Evolutionary conservation across 2,113 vertebrate species (phyloP), one percentile per base, ranked within the genome.

Genomic region (Leuciscus idus): DNA sequence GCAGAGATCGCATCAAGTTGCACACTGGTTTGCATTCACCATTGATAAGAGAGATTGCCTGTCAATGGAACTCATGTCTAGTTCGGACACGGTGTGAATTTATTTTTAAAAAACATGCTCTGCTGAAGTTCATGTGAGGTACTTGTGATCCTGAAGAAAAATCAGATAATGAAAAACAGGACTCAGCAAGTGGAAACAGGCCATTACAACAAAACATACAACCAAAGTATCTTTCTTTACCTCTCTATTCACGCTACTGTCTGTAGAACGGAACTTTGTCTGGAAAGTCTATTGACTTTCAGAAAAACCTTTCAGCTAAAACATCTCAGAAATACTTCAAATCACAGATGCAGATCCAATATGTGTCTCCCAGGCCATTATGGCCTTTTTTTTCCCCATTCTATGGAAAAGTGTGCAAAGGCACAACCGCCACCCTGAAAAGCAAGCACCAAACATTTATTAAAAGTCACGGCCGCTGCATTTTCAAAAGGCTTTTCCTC

Each of bases 401-500:
- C 73, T 75, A 50, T 2, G 28, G 46, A 50, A 75, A 75, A 75
- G 23, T 50, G 13, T 3, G 12, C n/a, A 17, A 73, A 82, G 73
- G 28, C 46, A 50, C 62, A 75, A 50, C 17, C 90, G 87, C 87
- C 83, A 89, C 91, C 91, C 92, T 90, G 92, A 91, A 91, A 87
- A 77, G 87, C 84, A n/a, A 77, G 87, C 84, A n/a, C 87, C 81
- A 89, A 92, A 92, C 90, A 91, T 91, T 90, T 76, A 92, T 91
- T 92, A 91, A 88, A 62, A 62, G 87, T 84, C 91, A 91, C 85
- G 86, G 88, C 88, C 74, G 81, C 84, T 88, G 90, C 92, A 88
- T 94, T 89, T 92, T 92, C 91, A 92, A 57, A 0, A 57, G 55
- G 91, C 92, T 88, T 94, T 89, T 92, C 91, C 91, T 90, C 89